These are phyloP conservation scores for Leptinotarsa tumamoca DNA, from an alignment of 2,888 invertebrate species.

Conservation along the genomic window DNA sequence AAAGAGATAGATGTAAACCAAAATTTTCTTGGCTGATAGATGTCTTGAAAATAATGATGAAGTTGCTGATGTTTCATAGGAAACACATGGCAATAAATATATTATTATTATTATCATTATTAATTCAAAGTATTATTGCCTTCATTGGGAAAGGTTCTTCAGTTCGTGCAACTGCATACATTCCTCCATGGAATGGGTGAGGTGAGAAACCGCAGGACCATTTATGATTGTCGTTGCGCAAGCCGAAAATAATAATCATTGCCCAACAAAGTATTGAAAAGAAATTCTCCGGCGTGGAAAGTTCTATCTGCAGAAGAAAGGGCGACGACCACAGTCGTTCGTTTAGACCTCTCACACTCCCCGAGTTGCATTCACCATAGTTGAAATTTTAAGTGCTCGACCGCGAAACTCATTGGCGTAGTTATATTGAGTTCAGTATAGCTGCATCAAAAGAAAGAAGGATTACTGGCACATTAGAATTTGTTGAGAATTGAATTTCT, in stretches of 20 bases:
- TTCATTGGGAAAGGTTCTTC: too few species aligned
- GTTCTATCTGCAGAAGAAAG: slow-evolving; percentile 34
- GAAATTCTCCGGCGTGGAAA: slow-evolving; percentile 40
- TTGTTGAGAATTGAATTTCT: too few species aligned
- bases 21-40: too few species aligned
- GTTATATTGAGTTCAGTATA: not conserved
- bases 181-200: not conserved
- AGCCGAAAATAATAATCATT: slow-evolving; percentile 1
- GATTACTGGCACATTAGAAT: too few species aligned
- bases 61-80: too few species aligned
- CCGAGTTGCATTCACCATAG: slow-evolving; percentile 41
- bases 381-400: slow-evolving; percentile 38
- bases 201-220: slow-evolving; percentile 5
- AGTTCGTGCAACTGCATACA: not conserved
- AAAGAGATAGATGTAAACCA: too few species aligned
- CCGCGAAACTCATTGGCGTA: slow-evolving; percentile 42
- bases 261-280: slow-evolving; percentile 37
- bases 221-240: slow-evolving; percentile 11
- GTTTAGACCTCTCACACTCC: slow-evolving; percentile 37
- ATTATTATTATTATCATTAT: too few species aligned
- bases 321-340: slow-evolving; percentile 41
- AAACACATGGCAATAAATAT: too few species aligned
- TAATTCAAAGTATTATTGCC: too few species aligned
- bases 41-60: too few species aligned
- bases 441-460: not conserved